Evolutionary conservation across 2,113 vertebrate species (phyloP), one percentile per base, ranked within the genome.

Genomic region (Aldabrachelys gigantea): DNA sequence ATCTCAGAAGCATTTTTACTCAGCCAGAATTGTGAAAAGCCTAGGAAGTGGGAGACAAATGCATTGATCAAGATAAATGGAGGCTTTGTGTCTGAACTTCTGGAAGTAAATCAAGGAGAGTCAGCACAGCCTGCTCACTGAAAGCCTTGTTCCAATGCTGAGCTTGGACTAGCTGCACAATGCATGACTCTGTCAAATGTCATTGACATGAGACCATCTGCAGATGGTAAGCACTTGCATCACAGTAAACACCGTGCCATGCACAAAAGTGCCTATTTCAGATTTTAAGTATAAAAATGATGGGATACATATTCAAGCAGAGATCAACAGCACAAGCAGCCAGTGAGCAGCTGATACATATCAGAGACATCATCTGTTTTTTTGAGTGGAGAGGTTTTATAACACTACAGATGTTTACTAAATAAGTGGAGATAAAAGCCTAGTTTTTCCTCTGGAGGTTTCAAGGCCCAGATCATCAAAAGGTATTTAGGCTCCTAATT

Each of bases 91-190:
- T 59, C 75, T 79, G 75, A 59, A 17, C 14, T 41, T 57, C 65
- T n/a, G 0, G 29, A 31, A 69, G 85, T 4, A 9, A 22, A 29
- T 86, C 0, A 0, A 49, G 8, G 53, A 56, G 13, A 44, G 54
- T 57, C n/a, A 57, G 38, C 21, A 69, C 57, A 88, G 50, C 6
- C n/a, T 21, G 29, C 81, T 3, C 17, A 13, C 38, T 82, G 59
- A 25, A 78, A 89, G 24, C 49, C 27, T 89, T 57, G 24, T 8
- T 54, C 25, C 19, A 54, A 16, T 19, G 65, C n/a, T 89, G 84
- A 10, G 8, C 31, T 24, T 65, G 22, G 38, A 27, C 14, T 81
- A 3, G 81, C 80, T 91, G 35, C 57, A 93, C 80, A 85, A 29
- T 27, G 8, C 13, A 8, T 1, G 38, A 57, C 47, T 86, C 29